Conservation (phyloP, 2,113 vertebrate species). For the Colaptes auratus region DNA sequence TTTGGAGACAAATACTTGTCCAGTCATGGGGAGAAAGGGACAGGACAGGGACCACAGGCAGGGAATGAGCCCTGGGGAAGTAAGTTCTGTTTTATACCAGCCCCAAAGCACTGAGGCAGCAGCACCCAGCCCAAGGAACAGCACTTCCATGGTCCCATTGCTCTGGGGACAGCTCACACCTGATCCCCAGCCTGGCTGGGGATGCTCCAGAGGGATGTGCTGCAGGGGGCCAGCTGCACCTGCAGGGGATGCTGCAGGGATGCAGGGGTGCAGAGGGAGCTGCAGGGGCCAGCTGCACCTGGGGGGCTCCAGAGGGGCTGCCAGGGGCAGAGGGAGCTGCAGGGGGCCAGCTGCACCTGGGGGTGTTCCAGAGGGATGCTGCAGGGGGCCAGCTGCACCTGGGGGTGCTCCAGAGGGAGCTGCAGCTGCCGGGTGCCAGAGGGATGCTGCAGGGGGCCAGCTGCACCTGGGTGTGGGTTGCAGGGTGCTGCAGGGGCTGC, state of each 20-base stretch:
- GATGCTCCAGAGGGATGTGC: neutral
- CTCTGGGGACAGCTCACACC: neutral
- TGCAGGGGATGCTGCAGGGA: too few species aligned
- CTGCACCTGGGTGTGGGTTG: too few species aligned
- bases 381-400: neutral
- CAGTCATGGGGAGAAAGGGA: neutral
- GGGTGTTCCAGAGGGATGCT: neutral
- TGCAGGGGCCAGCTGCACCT: too few species aligned
- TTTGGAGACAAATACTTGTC: neutral
- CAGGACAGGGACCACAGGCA: neutral
- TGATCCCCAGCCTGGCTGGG: neutral
- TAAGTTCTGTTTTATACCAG: neutral
- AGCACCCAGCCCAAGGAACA: neutral
- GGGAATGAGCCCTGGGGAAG: neutral
- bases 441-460: neutral
- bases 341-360: too few species aligned
- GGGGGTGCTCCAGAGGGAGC: too few species aligned
- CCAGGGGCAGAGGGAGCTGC: too few species aligned
- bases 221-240: too few species aligned
- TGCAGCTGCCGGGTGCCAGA: too few species aligned
- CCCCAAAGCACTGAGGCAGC: neutral
- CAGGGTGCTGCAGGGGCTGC: neutral
- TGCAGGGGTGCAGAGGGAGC: too few species aligned
- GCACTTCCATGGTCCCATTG: rapidly evolving
- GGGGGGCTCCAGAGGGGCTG: too few species aligned